Evolutionary conservation across 2,113 vertebrate species (phyloP), one percentile per base, ranked within the genome.

Genomic region (Lophius piscatorius): DNA sequence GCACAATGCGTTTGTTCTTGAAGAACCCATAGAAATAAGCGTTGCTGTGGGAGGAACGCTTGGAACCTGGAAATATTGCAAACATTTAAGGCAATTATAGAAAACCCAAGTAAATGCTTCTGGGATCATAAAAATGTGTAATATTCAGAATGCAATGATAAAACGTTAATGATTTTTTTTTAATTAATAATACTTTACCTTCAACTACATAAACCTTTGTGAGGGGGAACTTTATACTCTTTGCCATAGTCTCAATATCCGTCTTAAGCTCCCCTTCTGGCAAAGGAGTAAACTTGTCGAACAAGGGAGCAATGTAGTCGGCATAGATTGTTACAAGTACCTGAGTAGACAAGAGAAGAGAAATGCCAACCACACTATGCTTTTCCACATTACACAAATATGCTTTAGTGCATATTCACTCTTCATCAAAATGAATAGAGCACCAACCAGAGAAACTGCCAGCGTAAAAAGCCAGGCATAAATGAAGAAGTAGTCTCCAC

Each of bases 21-120:
- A 98, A 99, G 90, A 98, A 99, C 18, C 97, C 97, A 52, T 99
- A 99, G 83, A 99, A 99, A 85, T 99, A 99, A 6, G 97, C 97
- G 73, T 99, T 99, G 92, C 97, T 99, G 60, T 99, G 97, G 18
- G 97, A 98, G 1, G 97, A 99, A 64, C 97, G 94, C 82, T 98
- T 98, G 48, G 97, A 99, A 58, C 97, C 97, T 99, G 82, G 34
- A 52, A 63, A 62, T 14, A 81, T 4, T 11, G 51, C 63, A 70
- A 28, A 42, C 20, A 22, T 49, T 35, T 0, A 54, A 54, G 18
- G 52, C 1, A 12, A 17, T 17, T 8, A 16, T 6, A 14, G 20
- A 54, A 29, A 35, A 20, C 3, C 10, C 38, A 39, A 17, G 7
- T 9, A 18, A 16, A 40, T 18, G 16, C 11, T 31, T 4, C n/a